phyloP scores from a whole-genome alignment of 2,113 vertebrate species.

The Microcebus ravelobensis region DNA sequence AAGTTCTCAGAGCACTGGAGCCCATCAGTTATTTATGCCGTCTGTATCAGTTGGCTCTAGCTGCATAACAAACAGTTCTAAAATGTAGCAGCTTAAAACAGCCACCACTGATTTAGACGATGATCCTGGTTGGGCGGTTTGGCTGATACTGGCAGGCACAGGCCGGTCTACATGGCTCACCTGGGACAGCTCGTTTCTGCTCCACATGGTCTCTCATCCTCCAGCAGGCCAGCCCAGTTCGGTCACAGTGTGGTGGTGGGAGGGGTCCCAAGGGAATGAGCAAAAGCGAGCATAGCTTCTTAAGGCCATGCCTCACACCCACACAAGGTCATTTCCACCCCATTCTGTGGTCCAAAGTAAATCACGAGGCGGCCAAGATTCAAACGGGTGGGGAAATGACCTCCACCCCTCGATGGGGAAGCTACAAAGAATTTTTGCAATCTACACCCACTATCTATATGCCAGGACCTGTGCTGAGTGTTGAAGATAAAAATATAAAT shows the following conservation, averaged over 20 bases:
- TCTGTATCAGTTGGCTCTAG: background rate
- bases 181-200: background rate
- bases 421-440: background rate
- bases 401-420: background rate
- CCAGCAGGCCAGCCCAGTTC: background rate
- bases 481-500: background rate
- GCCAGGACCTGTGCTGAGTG: background rate
- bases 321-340: background rate
- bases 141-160: background rate
- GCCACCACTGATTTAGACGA: too few species aligned
- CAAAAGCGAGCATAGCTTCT: background rate
- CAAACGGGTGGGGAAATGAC: background rate
- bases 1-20: background rate
- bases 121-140: background rate
- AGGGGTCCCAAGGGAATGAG: background rate
- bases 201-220: accelerated
- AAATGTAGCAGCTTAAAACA: background rate
- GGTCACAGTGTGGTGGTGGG: background rate
- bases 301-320: background rate
- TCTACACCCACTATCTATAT: background rate
- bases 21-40: background rate
- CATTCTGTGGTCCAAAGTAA: background rate
- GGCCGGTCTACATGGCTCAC: background rate
- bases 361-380: background rate
- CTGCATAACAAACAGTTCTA: background rate